phyloP scores from a whole-genome alignment of 2,888 invertebrate species.

The Epinotia bilunana region DNA sequence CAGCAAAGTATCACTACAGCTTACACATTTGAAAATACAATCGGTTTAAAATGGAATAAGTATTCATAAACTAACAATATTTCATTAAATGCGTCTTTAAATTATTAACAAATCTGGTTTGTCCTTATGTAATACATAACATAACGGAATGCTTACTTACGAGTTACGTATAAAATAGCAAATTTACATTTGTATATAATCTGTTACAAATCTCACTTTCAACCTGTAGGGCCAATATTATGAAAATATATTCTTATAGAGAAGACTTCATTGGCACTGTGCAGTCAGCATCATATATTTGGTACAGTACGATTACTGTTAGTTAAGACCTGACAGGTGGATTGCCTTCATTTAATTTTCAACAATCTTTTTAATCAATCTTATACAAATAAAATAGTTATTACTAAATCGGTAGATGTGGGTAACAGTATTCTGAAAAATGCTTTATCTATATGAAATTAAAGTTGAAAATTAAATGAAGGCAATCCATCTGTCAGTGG shows the following conservation, averaged over 20 bases:
- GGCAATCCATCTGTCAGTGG: too few species aligned
- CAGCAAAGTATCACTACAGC: too few species aligned
- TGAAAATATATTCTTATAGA: slow-evolving; percentile 31
- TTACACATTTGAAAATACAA: too few species aligned
- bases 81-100: slow-evolving; percentile 18
- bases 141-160: slow-evolving; percentile 37
- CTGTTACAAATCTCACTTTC: slow-evolving; percentile 24
- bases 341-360: too few species aligned
- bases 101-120: background rate
- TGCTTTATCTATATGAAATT: too few species aligned
- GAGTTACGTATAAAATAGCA: slow-evolving; percentile 29
- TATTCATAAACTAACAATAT: background rate
- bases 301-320: too few species aligned
- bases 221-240: slow-evolving; percentile 15
- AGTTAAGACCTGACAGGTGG: too few species aligned
- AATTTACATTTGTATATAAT: slow-evolving; percentile 20
- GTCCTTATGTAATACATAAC: slow-evolving; percentile 29
- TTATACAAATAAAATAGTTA: too few species aligned
- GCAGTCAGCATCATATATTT: background rate
- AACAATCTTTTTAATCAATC: too few species aligned
- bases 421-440: too few species aligned
- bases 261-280: background rate
- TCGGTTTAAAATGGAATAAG: background rate
- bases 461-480: too few species aligned
- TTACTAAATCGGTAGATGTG: too few species aligned